Conservation (phyloP, 2,113 vertebrate species). For the Sceloporus undulatus region DNA sequence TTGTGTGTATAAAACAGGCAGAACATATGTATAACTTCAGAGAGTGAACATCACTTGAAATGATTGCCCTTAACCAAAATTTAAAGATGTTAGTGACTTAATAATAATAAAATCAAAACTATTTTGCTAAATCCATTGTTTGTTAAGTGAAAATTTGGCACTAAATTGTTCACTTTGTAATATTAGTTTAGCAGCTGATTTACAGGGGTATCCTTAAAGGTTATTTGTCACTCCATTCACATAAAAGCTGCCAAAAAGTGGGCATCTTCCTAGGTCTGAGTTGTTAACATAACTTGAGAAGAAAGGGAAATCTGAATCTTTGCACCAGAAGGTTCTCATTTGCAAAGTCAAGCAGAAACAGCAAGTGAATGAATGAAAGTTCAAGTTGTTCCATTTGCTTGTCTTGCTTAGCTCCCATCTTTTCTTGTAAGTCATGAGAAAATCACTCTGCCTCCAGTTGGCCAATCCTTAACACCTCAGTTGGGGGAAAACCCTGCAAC, state of each 20-base stretch:
- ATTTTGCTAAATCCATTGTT: fast-evolving
- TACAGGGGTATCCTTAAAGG: background rate
- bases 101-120: background rate
- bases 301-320: background rate
- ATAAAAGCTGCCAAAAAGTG: background rate
- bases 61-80: background rate
- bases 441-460: background rate
- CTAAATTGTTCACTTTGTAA: background rate
- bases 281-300: background rate
- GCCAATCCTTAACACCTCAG: background rate
- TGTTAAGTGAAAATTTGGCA: background rate
- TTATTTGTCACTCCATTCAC: slow-evolving; percentile 1
- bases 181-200: background rate
- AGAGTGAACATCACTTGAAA: slow-evolving; percentile 15
- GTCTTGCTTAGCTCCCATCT: background rate
- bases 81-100: background rate
- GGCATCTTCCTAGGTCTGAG: background rate
- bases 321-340: fast-evolving
- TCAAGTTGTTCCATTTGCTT: fast-evolving
- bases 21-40: background rate
- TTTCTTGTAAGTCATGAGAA: background rate
- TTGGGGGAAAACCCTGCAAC: background rate
- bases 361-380: slow-evolving; percentile 9
- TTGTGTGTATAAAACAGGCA: background rate
- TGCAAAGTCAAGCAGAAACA: background rate